phyloP scores from a whole-genome alignment of 2,113 vertebrate genomes.

The Lepisosteus oculatus region DNA sequence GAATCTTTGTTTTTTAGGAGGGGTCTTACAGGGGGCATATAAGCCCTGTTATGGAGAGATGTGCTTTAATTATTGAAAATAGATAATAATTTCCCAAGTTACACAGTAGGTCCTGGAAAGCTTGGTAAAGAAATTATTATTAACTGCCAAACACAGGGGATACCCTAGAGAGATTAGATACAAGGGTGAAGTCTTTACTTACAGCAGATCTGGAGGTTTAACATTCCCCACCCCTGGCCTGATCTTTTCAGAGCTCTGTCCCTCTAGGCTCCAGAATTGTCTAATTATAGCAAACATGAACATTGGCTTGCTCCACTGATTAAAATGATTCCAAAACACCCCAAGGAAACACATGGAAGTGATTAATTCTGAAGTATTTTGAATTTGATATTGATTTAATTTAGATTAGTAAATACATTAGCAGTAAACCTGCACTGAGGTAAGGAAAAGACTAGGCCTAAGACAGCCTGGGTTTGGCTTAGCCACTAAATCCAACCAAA shows the following conservation, averaged over 20 bases:
- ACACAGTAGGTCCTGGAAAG: too few species aligned
- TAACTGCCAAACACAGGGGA: too few species aligned
- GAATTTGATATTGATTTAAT: slow-evolving; percentile 3
- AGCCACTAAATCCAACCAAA: too few species aligned
- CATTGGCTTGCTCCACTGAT: slow-evolving; percentile 1
- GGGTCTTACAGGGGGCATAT: too few species aligned
- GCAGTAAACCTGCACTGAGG: too few species aligned
- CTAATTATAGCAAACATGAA: slow-evolving; percentile 9
- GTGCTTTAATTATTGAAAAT: too few species aligned
- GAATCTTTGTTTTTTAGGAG: too few species aligned
- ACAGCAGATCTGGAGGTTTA: not conserved
- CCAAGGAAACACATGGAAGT: slow-evolving; percentile 3
- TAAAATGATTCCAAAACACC: not conserved
- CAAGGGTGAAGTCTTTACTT: not conserved
- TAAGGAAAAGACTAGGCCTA: too few species aligned
- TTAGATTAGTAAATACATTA: slow-evolving; percentile 8
- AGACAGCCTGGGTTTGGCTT: too few species aligned
- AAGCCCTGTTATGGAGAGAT: too few species aligned
- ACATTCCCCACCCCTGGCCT: not conserved
- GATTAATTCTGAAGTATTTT: slow-evolving; percentile 7
- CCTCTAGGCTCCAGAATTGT: not conserved
- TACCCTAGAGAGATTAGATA: not conserved
- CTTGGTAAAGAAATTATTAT: too few species aligned
- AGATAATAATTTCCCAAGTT: too few species aligned
- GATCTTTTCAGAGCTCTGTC: not conserved